phyloP scores from a whole-genome alignment of 1,140 invertebrate genomes.

The Carposina sasakii region DNA sequence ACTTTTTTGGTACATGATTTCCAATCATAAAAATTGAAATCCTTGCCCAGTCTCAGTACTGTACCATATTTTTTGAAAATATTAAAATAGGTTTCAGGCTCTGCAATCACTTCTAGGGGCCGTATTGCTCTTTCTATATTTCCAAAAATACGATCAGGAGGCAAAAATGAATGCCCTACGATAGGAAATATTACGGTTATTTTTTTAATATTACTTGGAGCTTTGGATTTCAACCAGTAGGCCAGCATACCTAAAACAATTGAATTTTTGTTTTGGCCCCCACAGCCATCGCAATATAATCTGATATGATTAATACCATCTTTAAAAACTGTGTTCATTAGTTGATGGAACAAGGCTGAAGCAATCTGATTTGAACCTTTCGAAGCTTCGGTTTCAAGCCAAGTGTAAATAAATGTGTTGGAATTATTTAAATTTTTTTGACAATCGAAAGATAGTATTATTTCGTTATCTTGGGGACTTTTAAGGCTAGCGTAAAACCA shows the following conservation, averaged over 20 bases:
- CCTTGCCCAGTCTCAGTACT: neutral
- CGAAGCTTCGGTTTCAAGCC: slow-evolving; percentile 33
- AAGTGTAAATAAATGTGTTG: slow-evolving; percentile 34
- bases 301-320: slow-evolving; percentile 22
- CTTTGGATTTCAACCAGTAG: slow-evolving; percentile 18
- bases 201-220: slow-evolving; percentile 7
- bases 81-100: neutral
- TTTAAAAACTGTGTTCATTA: slow-evolving; percentile 21
- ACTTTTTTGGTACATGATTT: slow-evolving; percentile 6
- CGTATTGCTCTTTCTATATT: slow-evolving; percentile 21
- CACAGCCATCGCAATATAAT: slow-evolving; percentile 28
- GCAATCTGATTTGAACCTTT: slow-evolving; percentile 45
- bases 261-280: slow-evolving; percentile 36
- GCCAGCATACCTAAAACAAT: slow-evolving; percentile 21
- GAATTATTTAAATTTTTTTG: slow-evolving; percentile 47
- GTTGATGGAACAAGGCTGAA: slow-evolving; percentile 30
- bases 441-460: slow-evolving; percentile 45
- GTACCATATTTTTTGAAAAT: neutral
- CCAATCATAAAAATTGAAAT: slow-evolving; percentile 4
- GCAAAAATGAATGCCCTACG: slow-evolving; percentile 32
- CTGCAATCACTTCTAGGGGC: neutral
- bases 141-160: slow-evolving; percentile 34
- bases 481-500: slow-evolving; percentile 37
- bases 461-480: slow-evolving; percentile 23
- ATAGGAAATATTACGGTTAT: slow-evolving; percentile 26